Percentiles rank a stretch among this genome's conserved stretches.
Conservation (phyloP, 2,113 vertebrate genomes). For the Zeus faber region DNA sequence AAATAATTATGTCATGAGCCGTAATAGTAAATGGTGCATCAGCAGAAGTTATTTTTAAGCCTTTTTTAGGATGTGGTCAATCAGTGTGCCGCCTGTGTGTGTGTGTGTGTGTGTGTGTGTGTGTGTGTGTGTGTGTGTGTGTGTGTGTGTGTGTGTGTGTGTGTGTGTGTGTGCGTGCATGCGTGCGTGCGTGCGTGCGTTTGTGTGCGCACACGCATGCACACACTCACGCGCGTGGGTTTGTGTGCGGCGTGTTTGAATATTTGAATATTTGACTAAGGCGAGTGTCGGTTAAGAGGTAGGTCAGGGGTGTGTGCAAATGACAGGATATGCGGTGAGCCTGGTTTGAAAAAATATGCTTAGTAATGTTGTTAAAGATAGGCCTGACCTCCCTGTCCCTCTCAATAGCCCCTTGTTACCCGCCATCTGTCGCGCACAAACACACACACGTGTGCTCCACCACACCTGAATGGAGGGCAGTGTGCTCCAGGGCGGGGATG, state of each 20-base stretch:
- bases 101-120: slow-evolving; percentile 3
- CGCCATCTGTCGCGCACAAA: slow-evolving; percentile 10
- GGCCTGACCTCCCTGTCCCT: slow-evolving; percentile 54
- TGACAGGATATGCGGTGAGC: slow-evolving; percentile 67
- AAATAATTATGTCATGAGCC: not conserved
- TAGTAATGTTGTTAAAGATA: slow-evolving; percentile 69
- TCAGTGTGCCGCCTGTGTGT: not conserved
- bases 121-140: not conserved
- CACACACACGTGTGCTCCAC: not conserved
- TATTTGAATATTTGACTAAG: slow-evolving; percentile 33
- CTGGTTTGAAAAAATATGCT: slow-evolving; percentile 57
- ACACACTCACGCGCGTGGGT: not conserved
- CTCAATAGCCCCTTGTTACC: slow-evolving; percentile 54
- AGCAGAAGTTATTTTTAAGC: not conserved
- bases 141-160: not conserved
- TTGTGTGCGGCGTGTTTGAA: slow-evolving; percentile 4
- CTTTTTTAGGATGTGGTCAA: not conserved
- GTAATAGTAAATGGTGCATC: not conserved
- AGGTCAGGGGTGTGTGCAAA: slow-evolving; percentile 47
- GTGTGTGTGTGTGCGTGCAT: not conserved
- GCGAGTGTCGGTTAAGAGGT: slow-evolving; percentile 36
- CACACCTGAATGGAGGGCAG: slow-evolving; percentile 36
- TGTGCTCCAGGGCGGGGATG: slow-evolving; percentile 33
- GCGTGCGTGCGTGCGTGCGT: not conserved
- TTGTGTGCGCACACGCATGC: slow-evolving; percentile 14